Percentiles rank a stretch among this genome's conserved stretches.
These are phyloP conservation scores for Channallabes apus DNA, from an alignment of 2,797 vertebrate genomes.

Conservation along the genomic window DNA sequence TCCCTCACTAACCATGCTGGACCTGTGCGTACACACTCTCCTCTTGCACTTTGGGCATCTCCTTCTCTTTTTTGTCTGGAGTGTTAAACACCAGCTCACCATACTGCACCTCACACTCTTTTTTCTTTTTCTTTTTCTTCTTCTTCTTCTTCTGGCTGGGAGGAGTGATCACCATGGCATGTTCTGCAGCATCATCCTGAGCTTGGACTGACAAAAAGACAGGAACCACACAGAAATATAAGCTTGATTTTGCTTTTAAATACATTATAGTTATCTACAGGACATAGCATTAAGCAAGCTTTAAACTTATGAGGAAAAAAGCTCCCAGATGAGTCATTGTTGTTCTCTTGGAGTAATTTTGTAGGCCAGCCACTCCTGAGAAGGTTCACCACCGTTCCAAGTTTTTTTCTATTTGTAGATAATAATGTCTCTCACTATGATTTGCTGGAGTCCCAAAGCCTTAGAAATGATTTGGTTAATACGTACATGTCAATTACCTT, in stretches of 20 bases:
- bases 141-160: not conserved
- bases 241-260: not conserved
- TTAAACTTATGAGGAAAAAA: not conserved
- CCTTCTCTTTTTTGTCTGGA: no score
- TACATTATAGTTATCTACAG: not conserved
- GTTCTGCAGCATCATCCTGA: not conserved
- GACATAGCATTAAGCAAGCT: not conserved
- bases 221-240: not conserved
- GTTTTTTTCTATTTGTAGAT: no score
- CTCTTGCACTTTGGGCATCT: not conserved
- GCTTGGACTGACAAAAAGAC: not conserved
- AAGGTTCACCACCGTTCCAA: no score
- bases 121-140: not conserved
- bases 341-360: no score
- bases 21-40: conserved; percentile 25
- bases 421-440: no score
- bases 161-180: not conserved
- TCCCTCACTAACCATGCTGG: not conserved
- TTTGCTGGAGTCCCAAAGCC: no score
- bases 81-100: conserved; percentile 18
- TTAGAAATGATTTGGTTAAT: no score
- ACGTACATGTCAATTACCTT: no score
- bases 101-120: conserved; percentile 8
- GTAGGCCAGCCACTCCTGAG: no score
- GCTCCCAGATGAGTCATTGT: not conserved